Base-by-base conservation (phyloP, 92 coral and sea anemone genomes). In the Plumapathes pennacea region DNA sequence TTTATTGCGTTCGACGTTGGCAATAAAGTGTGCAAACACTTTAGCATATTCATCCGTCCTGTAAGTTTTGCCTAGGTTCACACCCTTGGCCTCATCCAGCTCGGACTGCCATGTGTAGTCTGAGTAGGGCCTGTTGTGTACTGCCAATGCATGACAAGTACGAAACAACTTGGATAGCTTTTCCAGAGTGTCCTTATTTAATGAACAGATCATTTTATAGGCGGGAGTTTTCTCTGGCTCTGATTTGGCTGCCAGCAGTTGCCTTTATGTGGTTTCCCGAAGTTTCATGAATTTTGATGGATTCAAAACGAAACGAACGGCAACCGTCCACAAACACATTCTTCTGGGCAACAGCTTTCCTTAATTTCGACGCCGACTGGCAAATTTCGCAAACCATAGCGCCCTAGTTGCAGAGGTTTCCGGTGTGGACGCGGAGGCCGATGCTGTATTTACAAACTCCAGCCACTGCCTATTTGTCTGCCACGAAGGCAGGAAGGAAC, bases 131-230 rank as follows among this genome's bases (percentile, higher is more conserved):
- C 55, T 28, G 63, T 60, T 44, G 68, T 61, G 43, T 11, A 27
- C 4, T 69, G 77, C 77, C 30, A 71, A n/a, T 20, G 33, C 70
- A 51, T 71, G 70, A 40, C 78, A 71, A 0, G 78, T 60, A 0
- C 62, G n/a, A 21, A 71, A 40, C 70, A 71, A 8, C 47, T 60
- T 74, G 51, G 33, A 42, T 11, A 74, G 17, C 51, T 42, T 44
- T 25, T 45, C 58, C n/a, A 24, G 15, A 0, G 40, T 38, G 0
- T 31, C 51, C 32, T 44, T 27, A n/a, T 50, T 62, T 27, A 62
- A 17, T 1, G 24, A 10, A 34, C 36, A 45, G 0, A 32, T 41
- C 4, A 36, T 38, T 34, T 57, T 64, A 21, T 15, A 49, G 17
- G 63, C 71, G 0, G 69, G 39, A n/a, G 69, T 70, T 25, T 27